Evolutionary conservation across 2,113 vertebrate species (phyloP).

Genomic region (Anser brachyrhynchus): DNA sequence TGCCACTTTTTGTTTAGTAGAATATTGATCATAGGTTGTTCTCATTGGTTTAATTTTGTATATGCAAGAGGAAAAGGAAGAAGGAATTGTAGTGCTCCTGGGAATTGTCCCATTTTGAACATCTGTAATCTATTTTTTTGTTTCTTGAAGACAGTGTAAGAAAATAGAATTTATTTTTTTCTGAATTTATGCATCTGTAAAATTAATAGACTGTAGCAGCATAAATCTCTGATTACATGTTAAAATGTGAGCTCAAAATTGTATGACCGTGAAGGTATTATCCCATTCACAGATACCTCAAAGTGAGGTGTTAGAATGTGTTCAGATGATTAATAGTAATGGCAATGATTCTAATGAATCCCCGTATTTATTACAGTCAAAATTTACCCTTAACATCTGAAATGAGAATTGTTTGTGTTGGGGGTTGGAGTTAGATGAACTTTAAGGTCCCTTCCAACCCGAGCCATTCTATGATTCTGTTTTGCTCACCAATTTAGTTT

Average conservation of each 20-base stretch:
- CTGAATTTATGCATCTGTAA: not conserved
- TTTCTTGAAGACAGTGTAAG: not conserved
- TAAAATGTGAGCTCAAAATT: not conserved
- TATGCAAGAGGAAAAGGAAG: not conserved
- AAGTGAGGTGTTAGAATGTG: not conserved
- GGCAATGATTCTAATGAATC: not conserved
- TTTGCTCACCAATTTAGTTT: not conserved
- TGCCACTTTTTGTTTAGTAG: not conserved
- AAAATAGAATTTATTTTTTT: not conserved
- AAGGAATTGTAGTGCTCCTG: not conserved
- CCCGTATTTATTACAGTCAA: not conserved
- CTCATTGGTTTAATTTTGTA: not conserved
- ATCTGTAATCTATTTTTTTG: not conserved
- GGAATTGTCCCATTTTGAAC: conserved; percentile 10
- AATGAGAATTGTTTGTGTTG: not conserved
- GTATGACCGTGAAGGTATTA: not conserved
- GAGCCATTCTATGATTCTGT: no score
- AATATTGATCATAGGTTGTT: conserved; percentile 1
- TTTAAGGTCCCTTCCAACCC: no score
- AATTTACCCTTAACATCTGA: not conserved
- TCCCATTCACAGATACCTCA: not conserved
- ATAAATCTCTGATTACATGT: not conserved
- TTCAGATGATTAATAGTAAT: not conserved
- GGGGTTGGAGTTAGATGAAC: no score
- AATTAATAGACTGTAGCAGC: not conserved